A percentile compares a stretch with the other conserved stretches of the same genome.
phyloP scores from a whole-genome alignment of 2,797 vertebrate genomes.

The Chloroceryle amazona region DNA sequence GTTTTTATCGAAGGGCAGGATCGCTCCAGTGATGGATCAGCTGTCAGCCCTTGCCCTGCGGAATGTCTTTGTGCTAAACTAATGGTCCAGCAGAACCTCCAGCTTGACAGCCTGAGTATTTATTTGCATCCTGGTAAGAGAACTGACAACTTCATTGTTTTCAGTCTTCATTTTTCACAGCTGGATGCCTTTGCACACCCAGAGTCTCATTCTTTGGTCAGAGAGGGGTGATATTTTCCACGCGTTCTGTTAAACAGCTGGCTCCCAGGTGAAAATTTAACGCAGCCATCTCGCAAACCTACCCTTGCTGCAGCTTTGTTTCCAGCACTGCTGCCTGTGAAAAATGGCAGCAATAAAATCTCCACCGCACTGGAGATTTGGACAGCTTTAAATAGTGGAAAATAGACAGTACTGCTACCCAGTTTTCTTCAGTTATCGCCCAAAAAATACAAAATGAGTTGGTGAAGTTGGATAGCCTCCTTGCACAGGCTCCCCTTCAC shows the following conservation, averaged over 20 bases:
- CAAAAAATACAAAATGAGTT: accelerated
- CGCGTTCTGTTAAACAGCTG: conserved; percentile 51
- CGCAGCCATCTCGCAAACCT: not conserved
- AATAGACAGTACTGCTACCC: not conserved
- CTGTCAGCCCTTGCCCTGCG: conserved; percentile 55
- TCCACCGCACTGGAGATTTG: not conserved
- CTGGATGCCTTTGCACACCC: conserved; percentile 73
- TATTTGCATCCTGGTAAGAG: conserved; percentile 81
- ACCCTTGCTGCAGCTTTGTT: not conserved
- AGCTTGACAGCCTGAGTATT: conserved; percentile 74
- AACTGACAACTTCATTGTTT: conserved; percentile 84
- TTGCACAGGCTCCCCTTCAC: not conserved
- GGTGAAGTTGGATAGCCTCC: not conserved
- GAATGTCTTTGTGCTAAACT: conserved; percentile 82
- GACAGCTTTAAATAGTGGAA: not conserved
- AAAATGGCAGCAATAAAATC: conserved; percentile 24
- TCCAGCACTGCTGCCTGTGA: not conserved
- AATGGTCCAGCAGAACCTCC: conserved; percentile 77
- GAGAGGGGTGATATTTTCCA: conserved; percentile 63
- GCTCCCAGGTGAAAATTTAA: conserved; percentile 58
- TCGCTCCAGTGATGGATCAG: conserved; percentile 68
- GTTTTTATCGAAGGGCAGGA: conserved; percentile 48
- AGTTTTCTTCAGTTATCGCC: not conserved
- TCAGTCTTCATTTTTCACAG: conserved; percentile 81
- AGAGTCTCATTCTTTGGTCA: conserved; percentile 68